Percentiles rank a stretch among this genome's conserved stretches.
These are phyloP conservation scores for Caenorhabditis zanzibari DNA, from an alignment of 2,888 invertebrate species.

Conservation along the genomic window DNA sequence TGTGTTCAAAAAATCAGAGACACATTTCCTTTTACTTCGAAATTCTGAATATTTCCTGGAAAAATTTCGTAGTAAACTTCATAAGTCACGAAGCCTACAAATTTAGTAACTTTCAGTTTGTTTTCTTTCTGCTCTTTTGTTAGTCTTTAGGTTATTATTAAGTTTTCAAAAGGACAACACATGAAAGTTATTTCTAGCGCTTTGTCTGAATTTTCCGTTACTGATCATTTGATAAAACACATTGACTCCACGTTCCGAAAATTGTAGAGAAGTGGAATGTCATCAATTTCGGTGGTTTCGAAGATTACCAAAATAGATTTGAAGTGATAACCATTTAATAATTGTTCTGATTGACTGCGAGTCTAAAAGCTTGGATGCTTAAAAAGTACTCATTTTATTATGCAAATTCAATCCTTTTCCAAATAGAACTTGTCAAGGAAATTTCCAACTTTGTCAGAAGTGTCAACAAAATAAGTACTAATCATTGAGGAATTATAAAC, in stretches of 20 bases:
- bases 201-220: neutral
- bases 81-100: no score
- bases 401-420: conserved; percentile 33
- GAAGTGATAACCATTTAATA: neutral
- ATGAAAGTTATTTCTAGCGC: neutral
- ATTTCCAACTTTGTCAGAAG: conserved; percentile 59
- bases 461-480: conserved; percentile 65
- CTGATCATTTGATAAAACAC: conserved; percentile 7
- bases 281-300: neutral
- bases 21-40: no score
- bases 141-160: no score
- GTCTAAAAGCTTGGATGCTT: neutral
- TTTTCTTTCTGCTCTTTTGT: no score
- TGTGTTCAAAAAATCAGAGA: no score
- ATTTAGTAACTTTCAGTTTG: no score
- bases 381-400: neutral
- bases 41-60: no score
- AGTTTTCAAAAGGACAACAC: no score
- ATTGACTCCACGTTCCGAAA: neutral
- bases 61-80: no score
- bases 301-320: neutral
- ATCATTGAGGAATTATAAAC: conserved; percentile 55
- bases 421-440: conserved; percentile 53
- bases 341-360: no score
- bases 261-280: neutral